Conservation (phyloP, 2,797 vertebrate genomes). For the Selene dorsalis region DNA sequence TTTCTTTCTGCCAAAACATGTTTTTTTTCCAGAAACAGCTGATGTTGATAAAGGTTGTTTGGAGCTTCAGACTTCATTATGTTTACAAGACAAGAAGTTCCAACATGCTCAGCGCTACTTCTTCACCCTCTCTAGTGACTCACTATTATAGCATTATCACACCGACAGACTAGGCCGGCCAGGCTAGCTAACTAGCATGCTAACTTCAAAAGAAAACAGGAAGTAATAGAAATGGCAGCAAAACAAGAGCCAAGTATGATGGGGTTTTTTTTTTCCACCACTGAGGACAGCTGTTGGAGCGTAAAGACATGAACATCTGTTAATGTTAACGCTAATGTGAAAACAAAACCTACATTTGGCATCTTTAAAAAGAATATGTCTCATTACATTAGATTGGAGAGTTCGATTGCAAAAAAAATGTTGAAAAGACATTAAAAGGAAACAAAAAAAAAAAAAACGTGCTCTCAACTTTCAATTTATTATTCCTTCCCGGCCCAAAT, state of each 20-base stretch:
- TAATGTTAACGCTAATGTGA: too few species aligned
- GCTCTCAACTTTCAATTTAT: constrained; percentile 57
- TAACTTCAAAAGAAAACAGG: too few species aligned
- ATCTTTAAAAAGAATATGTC: not conserved
- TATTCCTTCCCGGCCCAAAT: constrained; percentile 75
- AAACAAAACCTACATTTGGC: not conserved
- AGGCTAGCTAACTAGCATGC: too few species aligned
- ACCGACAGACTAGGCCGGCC: not conserved
- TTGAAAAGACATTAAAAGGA: constrained; percentile 53
- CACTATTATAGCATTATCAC: not conserved
- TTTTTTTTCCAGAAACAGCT: too few species aligned
- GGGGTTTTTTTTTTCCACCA: too few species aligned
- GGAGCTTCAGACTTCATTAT: not conserved
- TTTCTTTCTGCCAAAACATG: too few species aligned
- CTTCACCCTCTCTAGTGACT: not conserved
- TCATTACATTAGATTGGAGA: not conserved
- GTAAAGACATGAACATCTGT: too few species aligned
- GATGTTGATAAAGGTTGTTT: not conserved
- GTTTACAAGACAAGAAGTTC: not conserved
- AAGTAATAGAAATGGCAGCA: too few species aligned
- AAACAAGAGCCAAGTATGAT: too few species aligned
- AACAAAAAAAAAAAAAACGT: constrained; percentile 27
- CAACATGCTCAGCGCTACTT: not conserved
- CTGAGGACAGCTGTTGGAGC: too few species aligned
- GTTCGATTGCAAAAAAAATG: too few species aligned